Conservation (phyloP, 2,113 vertebrate genomes). For the Potamarius usumacintae region DNA sequence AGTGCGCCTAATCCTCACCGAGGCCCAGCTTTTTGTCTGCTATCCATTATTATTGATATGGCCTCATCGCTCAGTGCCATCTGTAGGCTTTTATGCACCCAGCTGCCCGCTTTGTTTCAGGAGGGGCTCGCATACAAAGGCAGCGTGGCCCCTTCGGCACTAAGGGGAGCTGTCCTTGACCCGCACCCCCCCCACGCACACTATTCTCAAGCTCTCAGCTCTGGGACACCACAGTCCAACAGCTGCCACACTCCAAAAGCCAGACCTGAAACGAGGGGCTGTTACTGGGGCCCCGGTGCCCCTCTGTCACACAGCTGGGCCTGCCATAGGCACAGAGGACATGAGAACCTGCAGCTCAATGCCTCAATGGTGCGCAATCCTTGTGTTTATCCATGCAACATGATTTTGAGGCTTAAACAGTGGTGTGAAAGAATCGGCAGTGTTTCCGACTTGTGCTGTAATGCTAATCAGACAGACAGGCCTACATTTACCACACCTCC, state of each 20-base stretch:
- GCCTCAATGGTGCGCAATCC: conserved; percentile 7
- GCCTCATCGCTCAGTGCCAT: conserved; percentile 59
- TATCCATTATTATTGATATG: conserved; percentile 59
- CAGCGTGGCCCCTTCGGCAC: conserved; percentile 51
- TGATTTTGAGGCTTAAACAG: conserved; percentile 36
- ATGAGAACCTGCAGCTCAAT: conserved; percentile 21
- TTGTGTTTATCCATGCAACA: conserved; percentile 38
- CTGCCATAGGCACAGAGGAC: conserved; percentile 26
- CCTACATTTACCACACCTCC: background rate
- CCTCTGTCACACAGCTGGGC: conserved; percentile 53
- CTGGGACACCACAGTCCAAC: conserved; percentile 53
- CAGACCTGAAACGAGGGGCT: conserved; percentile 29
- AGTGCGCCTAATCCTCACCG: conserved; percentile 56
- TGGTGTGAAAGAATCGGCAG: conserved; percentile 36
- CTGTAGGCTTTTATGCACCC: conserved; percentile 62
- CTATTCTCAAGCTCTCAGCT: conserved; percentile 41
- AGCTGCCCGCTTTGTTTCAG: conserved; percentile 53
- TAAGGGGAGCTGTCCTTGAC: conserved; percentile 52
- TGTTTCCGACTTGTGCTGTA: conserved; percentile 8
- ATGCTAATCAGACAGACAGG: conserved; percentile 36
- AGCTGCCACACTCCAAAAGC: conserved; percentile 47
- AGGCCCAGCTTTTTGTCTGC: conserved; percentile 55
- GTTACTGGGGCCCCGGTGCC: conserved; percentile 21
- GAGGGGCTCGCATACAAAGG: conserved; percentile 54
- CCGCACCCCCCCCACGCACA: conserved; percentile 5